Base-by-base conservation (phyloP, 2,888 invertebrate genomes). In the Tortricodes alternella region DNA sequence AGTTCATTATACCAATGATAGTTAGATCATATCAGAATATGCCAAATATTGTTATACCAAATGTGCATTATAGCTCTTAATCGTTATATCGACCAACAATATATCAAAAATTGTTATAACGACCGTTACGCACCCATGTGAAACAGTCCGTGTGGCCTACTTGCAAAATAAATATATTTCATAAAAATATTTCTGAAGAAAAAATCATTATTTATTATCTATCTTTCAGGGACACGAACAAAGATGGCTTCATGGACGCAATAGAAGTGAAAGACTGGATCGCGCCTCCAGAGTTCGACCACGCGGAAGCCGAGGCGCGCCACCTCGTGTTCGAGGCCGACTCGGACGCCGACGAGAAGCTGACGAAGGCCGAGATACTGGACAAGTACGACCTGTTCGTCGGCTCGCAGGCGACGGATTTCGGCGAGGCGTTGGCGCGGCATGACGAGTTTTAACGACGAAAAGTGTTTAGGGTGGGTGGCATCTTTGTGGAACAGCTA, bases 371-470 rank as follows among this genome's bases (percentile, higher is more conserved):
- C 0, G 99, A 99, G 87, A 94, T 99, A 24, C 83, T 99, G 18
- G 95, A 95, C 52, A 99, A 99, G 79, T 99, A 99, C 80, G 99
- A 99, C 83, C 91, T 99, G 7, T 99, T 99, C 84, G 99, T 99
- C 3, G 99, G 99, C 29, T 99, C 99, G 0, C 99, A 99, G 82
- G 99, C 98, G 1, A 99, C 99, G 0, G 99, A 99, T 89, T 99
- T 99, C 81, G 99, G 99, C 0, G 98, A 99, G 80, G 98, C 98
- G 4, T 90, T 99, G 11, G 94, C 95, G 1, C 93, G 97, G 66
- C 99, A 99, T 74, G 99, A 99, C 76, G 99, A 99, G 85, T 98
- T 99, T 88, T 99, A 94, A n/a, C n/a, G n/a, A n/a, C n/a, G n/a
- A n/a, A n/a, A n/a, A n/a, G n/a, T n/a, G n/a, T n/a, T n/a, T n/a